Evolutionary conservation across 2,888 invertebrate genomes (phyloP), one percentile per base, ranked within the genome.

Genomic region (Heliconius ethilla): DNA sequence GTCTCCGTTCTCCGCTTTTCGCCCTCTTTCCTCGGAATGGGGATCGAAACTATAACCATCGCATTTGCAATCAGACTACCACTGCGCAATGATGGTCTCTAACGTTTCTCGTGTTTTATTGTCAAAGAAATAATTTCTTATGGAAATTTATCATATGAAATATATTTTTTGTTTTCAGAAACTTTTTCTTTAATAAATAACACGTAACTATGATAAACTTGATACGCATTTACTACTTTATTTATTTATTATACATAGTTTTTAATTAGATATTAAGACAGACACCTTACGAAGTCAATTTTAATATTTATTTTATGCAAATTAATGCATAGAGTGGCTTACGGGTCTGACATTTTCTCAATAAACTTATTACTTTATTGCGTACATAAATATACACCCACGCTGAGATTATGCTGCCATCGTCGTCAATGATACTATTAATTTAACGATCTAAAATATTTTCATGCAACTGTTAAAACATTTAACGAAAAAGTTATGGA

Each of bases 381-480:
- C 74, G 74, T 74, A 55, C 63, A 79, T 66, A 73, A 74, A 79
- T 80, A 75, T 65, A 70, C 80, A 66, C 78, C 80, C 75, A 80
- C 80, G 59, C 15, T 37, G 27, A 62, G 73, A 67, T 55, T 66
- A 66, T 77, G 73, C 13, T 77, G 73, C 62, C 77, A 74, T 77
- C 65, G 27, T 40, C 73, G 29, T 77, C 40, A 40, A 59, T 73
- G 59, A 73, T 73, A 59, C n/a, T 62, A 77, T 74, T 67, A 59
- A 73, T 67, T 69, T 29, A 25, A 67, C 40, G 27, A 76, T 72
- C 37, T 51, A 76, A 25, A 29, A 55, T 18, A 66, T 72, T 72
- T 40, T 2, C 25, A 63, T 65, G 29, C 37, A 51, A 72, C 11
- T 69, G 9, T 27, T n/a, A 45, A 55, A 76, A 40, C 6, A 25